Conservation (phyloP, 1,140 invertebrate genomes). For the Bradysia coprophila region DNA sequence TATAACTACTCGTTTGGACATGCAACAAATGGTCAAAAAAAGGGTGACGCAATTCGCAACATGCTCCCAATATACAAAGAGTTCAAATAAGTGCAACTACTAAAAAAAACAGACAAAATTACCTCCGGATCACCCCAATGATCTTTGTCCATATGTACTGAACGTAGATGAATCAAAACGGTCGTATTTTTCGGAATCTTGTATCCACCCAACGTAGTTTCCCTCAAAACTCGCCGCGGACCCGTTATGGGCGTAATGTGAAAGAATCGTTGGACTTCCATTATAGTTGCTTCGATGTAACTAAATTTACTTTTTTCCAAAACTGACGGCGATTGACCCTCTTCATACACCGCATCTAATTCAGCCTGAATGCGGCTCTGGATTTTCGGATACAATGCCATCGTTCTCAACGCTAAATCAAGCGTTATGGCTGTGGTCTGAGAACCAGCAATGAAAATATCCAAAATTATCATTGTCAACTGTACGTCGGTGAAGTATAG, state of each 20-base stretch:
- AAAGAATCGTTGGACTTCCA: constrained; percentile 41
- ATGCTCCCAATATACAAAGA: too few relatives aligned
- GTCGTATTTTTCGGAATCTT: constrained; percentile 43
- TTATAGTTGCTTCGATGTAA: constrained; percentile 41
- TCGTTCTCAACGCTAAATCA: constrained; percentile 48
- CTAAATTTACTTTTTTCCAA: constrained; percentile 31
- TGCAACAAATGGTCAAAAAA: too few relatives aligned
- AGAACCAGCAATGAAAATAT: constrained; percentile 50
- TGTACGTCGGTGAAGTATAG: constrained; percentile 45
- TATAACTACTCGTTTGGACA: too few relatives aligned
- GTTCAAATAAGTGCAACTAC: too few relatives aligned
- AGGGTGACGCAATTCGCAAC: too few relatives aligned
- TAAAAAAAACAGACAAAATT: too few relatives aligned
- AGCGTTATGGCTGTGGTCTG: constrained; percentile 53
- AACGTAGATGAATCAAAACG: constrained; percentile 39
- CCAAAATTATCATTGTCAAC: constrained; percentile 44
- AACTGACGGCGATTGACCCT: constrained; percentile 17
- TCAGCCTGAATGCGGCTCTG: constrained; percentile 46
- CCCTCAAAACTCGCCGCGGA: constrained; percentile 37
- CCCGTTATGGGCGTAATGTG: constrained; percentile 44
- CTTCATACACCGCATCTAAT: constrained; percentile 32
- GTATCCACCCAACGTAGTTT: constrained; percentile 39
- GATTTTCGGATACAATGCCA: constrained; percentile 40
- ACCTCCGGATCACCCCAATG: constrained; percentile 46
- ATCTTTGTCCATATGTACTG: constrained; percentile 38